A percentile compares a stretch with the other conserved stretches of the same genome.
Evolutionary conservation across 2,113 vertebrate genomes (phyloP).

Genomic region (Brevimyrus niger): DNA sequence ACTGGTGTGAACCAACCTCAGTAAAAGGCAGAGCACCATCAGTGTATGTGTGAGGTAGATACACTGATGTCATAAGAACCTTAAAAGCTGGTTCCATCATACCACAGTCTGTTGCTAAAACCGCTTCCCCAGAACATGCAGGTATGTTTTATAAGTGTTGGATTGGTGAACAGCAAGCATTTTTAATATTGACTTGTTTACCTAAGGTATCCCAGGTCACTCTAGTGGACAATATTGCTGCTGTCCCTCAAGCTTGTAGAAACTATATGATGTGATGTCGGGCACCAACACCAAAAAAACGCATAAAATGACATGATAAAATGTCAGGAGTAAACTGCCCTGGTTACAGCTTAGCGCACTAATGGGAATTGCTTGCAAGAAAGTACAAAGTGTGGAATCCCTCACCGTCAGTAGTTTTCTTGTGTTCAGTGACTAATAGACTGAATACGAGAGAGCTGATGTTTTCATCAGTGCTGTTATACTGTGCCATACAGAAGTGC

Average conservation of each 20-base stretch:
- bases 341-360: not conserved
- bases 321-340: not conserved
- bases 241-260: not conserved
- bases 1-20: not conserved
- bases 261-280: not conserved
- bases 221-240: not conserved
- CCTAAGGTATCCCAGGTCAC: not conserved
- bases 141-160: not conserved
- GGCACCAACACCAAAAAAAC: not conserved
- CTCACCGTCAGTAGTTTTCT: not conserved
- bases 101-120: not conserved
- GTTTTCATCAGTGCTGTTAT: not conserved
- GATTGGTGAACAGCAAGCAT: not conserved
- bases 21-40: not conserved
- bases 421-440: not conserved
- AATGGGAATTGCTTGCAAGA: not conserved
- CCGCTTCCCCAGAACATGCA: not conserved
- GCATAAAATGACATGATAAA: not conserved
- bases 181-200: not conserved
- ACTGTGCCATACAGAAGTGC: not conserved
- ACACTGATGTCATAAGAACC: not conserved
- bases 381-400: not conserved
- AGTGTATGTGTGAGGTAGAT: not conserved
- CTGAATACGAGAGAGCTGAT: not conserved
- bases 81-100: not conserved